Percentiles rank a stretch among this genome's conserved stretches.
These are phyloP conservation scores for Chlamydotis undulata DNA, from an alignment of 2,113 vertebrate genomes.

Conservation along the genomic window DNA sequence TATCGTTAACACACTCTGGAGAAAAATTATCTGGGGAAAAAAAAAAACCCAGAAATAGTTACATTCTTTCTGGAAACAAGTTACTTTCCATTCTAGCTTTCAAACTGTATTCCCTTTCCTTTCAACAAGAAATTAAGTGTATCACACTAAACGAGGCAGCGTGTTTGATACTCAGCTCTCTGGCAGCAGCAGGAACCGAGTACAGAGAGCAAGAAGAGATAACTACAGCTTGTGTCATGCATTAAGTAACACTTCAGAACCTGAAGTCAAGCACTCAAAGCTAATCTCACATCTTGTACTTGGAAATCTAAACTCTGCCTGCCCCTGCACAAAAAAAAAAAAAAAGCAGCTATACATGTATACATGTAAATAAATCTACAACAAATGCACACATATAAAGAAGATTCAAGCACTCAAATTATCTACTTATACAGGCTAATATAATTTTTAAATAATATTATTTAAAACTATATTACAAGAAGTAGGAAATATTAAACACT, in stretches of 20 bases:
- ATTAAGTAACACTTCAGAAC: not conserved
- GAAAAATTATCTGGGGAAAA: conserved; percentile 85
- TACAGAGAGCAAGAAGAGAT: not conserved
- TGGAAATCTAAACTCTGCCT: not conserved
- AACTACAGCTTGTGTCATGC: not conserved
- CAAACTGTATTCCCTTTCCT: not conserved
- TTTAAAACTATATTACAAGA: not conserved
- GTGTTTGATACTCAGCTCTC: not conserved
- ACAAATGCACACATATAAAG: not conserved
- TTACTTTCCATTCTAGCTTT: not conserved
- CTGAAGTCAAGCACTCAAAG: not conserved
- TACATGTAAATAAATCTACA: not conserved
- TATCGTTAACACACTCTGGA: conserved; percentile 90
- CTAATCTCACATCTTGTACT: not conserved
- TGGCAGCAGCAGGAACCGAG: not conserved
- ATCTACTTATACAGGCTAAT: not conserved
- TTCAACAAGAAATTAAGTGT: not conserved
- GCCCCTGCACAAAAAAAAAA: not conserved
- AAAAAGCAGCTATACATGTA: too few relatives aligned
- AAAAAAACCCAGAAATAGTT: not conserved
- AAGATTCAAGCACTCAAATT: not conserved
- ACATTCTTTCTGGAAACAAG: not conserved
- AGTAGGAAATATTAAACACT: not conserved
- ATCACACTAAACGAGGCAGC: not conserved
- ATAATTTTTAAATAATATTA: not conserved